phyloP scores from a whole-genome alignment of 2,797 vertebrate species.

The Corythornis leucogaster region DNA sequence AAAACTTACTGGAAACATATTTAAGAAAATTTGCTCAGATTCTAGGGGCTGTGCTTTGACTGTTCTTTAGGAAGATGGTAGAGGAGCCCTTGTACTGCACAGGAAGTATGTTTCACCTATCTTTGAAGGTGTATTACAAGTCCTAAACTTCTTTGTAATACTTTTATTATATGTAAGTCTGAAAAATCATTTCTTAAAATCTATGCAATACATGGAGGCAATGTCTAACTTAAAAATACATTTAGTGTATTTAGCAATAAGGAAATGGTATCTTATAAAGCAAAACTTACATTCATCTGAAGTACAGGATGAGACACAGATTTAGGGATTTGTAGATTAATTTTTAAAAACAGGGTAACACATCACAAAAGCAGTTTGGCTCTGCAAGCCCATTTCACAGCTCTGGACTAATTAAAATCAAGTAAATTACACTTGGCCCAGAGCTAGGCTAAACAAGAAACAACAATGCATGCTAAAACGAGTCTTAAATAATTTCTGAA shows the following conservation, averaged over 20 bases:
- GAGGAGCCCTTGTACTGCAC: background rate
- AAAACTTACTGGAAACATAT: background rate
- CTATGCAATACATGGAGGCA: background rate
- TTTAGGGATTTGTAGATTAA: background rate
- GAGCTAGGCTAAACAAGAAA: slow-evolving; percentile 36
- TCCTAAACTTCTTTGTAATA: background rate
- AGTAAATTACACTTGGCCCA: slow-evolving; percentile 34
- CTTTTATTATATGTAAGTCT: background rate
- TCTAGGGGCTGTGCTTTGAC: background rate
- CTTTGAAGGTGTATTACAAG: background rate
- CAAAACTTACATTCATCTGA: background rate
- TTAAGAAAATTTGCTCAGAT: background rate
- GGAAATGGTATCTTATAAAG: background rate
- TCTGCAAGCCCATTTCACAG: background rate
- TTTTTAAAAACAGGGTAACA: background rate
- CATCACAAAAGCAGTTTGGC: slow-evolving; percentile 11
- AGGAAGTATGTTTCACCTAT: background rate
- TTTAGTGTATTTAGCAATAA: background rate
- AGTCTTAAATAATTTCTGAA: slow-evolving; percentile 3
- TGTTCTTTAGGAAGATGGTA: background rate
- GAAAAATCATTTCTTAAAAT: background rate
- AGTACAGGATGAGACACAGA: background rate
- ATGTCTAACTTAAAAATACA: background rate
- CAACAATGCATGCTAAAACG: background rate
- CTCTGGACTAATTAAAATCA: slow-evolving; percentile 33